Percentiles rank a stretch among this genome's conserved stretches.
phyloP scores from a whole-genome alignment of 2,113 vertebrate species.

The Albula glossodonta region DNA sequence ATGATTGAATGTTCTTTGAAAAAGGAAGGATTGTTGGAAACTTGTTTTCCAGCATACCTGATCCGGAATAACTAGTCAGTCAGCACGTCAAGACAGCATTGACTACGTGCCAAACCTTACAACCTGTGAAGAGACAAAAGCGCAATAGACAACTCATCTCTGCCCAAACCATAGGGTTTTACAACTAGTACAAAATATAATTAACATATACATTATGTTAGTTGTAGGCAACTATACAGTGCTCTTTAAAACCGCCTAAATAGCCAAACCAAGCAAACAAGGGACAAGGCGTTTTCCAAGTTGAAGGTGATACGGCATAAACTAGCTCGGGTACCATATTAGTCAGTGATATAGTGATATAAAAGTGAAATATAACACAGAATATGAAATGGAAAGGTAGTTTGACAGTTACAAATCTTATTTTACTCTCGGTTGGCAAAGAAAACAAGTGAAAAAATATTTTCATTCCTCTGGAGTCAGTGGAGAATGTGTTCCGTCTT shows the following conservation, averaged over 20 bases:
- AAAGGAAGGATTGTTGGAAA: constrained; percentile 10
- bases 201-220: not conserved
- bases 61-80: constrained; percentile 27
- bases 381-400: no score
- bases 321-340: not conserved
- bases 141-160: not conserved
- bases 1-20: not conserved
- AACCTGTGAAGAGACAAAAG: not conserved
- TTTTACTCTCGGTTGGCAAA: no score
- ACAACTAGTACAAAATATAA: not conserved
- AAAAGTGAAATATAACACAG: no score
- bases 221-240: not conserved
- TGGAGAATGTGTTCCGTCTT: no score
- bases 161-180: not conserved
- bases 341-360: no score
- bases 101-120: not conserved
- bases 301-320: not conserved
- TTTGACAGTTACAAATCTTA: no score
- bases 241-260: not conserved
- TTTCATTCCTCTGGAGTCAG: no score
- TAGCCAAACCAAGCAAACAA: not conserved
- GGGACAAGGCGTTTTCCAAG: not conserved
- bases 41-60: constrained; percentile 13
- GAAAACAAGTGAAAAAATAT: no score
- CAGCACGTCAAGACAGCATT: not conserved